Evolutionary conservation across 2,113 vertebrate genomes (phyloP).

Genomic region (Anoura caudifer): DNA sequence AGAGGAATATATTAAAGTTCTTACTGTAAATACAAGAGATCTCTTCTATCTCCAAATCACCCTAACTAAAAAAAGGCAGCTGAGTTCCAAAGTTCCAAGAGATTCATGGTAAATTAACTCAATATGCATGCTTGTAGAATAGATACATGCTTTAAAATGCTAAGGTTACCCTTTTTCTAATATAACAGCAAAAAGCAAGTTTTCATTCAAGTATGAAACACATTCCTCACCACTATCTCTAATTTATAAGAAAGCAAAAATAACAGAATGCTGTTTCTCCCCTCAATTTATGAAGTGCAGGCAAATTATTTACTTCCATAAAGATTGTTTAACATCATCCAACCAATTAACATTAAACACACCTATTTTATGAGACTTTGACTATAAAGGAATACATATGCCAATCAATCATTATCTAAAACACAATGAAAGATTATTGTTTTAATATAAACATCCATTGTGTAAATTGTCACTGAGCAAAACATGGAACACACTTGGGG

Average conservation of each 20-base stretch:
- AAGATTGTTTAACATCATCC: slow-evolving; percentile 37
- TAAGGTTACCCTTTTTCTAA: slow-evolving; percentile 41
- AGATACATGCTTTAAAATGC: slow-evolving; percentile 60
- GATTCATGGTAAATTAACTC: slow-evolving; percentile 43
- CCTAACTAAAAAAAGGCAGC: slow-evolving; percentile 17
- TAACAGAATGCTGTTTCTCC: slow-evolving; percentile 27
- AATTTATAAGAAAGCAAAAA: slow-evolving; percentile 51
- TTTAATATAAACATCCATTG: slow-evolving; percentile 56
- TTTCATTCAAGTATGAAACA: slow-evolving; percentile 41
- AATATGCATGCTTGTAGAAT: slow-evolving; percentile 53
- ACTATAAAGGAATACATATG: slow-evolving; percentile 44
- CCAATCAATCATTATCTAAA: slow-evolving; percentile 46
- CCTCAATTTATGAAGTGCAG: slow-evolving; percentile 5
- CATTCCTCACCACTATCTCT: neutral
- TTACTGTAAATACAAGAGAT: slow-evolving; percentile 23
- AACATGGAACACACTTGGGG: slow-evolving; percentile 46
- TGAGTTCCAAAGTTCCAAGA: slow-evolving; percentile 34
- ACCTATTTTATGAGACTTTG: slow-evolving; percentile 53
- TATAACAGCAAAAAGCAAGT: slow-evolving; percentile 28
- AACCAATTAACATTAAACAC: slow-evolving; percentile 60
- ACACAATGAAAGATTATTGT: slow-evolving; percentile 45
- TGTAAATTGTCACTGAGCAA: slow-evolving; percentile 49
- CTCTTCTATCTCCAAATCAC: neutral
- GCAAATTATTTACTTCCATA: slow-evolving; percentile 27
- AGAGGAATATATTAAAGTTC: slow-evolving; percentile 43